Percentiles rank a stretch among this genome's conserved stretches.
Conservation (phyloP, 2,797 vertebrate species). For the Gymnothorax reevesii region DNA sequence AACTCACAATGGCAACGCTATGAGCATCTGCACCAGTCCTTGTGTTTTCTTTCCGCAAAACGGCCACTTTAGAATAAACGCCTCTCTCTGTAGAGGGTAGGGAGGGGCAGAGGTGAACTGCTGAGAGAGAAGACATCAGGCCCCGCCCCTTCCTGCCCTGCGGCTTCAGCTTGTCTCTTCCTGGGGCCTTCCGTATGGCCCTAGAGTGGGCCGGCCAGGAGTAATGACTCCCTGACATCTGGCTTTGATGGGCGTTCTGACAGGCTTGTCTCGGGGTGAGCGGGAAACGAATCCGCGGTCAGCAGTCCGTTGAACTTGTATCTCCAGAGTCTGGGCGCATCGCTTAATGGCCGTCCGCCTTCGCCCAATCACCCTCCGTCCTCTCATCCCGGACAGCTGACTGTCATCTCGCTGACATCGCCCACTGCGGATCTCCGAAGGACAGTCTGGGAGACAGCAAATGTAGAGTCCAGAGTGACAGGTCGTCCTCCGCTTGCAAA, state of each 20-base stretch:
- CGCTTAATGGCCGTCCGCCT: not conserved
- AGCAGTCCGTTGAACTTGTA: not conserved
- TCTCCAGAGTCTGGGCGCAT: not conserved
- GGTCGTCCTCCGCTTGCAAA: not conserved
- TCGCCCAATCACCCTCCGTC: not conserved
- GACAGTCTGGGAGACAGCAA: not conserved
- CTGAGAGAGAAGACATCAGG: not conserved
- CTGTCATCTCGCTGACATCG: not conserved
- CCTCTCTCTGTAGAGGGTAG: not conserved
- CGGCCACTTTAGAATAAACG: not conserved
- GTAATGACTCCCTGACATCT: slow-evolving; percentile 6
- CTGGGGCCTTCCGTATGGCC: not conserved
- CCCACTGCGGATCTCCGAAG: not conserved
- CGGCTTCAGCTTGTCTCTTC: not conserved
- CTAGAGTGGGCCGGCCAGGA: not conserved
- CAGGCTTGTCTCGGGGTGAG: not conserved
- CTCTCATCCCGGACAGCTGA: not conserved
- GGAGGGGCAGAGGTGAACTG: not conserved
- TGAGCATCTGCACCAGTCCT: not conserved
- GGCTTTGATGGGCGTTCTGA: not conserved
- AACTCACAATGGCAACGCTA: not conserved
- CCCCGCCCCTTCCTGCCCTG: not conserved
- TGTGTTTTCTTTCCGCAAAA: not conserved
- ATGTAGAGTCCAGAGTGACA: not conserved
- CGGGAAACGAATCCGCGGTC: not conserved